Percentiles rank a stretch among this genome's conserved stretches.
Conservation (phyloP, 2,797 vertebrate genomes). For the Eospalax fontanierii region DNA sequence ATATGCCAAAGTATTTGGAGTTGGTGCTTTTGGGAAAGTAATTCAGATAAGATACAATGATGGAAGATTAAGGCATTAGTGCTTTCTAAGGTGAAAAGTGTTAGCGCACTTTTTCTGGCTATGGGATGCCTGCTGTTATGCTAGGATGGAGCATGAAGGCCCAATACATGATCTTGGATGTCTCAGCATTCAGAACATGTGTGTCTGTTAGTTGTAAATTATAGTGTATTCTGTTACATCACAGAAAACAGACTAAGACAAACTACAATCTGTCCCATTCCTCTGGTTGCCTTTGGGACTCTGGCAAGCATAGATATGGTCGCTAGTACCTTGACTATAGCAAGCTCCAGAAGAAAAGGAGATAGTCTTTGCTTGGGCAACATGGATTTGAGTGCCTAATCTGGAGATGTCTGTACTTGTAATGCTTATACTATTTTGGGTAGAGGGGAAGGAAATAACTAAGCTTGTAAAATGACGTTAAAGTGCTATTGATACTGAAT, state of each 20-base stretch:
- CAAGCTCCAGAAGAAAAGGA: neutral
- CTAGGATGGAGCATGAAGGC: neutral
- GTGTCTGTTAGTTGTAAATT: neutral
- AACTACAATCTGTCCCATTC: neutral
- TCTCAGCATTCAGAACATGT: neutral
- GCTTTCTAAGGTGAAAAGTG: neutral
- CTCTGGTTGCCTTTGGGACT: neutral
- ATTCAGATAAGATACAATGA: neutral
- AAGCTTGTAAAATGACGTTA: neutral
- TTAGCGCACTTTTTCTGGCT: neutral
- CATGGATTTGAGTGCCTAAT: neutral
- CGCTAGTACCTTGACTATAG: neutral
- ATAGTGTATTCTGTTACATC: neutral
- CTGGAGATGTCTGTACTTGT: neutral
- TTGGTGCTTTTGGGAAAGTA: neutral
- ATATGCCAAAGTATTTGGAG: neutral
- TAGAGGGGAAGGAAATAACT: neutral
- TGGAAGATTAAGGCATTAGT: neutral
- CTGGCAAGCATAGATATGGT: neutral
- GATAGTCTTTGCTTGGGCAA: neutral
- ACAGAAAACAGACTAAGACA: neutral
- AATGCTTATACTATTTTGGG: neutral
- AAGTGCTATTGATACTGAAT: neutral
- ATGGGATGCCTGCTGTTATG: no score
- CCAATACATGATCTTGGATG: neutral